Evolutionary conservation across 2,113 vertebrate genomes (phyloP), one percentile per base, ranked within the genome.

Genomic region (Ctenomys sociabilis): DNA sequence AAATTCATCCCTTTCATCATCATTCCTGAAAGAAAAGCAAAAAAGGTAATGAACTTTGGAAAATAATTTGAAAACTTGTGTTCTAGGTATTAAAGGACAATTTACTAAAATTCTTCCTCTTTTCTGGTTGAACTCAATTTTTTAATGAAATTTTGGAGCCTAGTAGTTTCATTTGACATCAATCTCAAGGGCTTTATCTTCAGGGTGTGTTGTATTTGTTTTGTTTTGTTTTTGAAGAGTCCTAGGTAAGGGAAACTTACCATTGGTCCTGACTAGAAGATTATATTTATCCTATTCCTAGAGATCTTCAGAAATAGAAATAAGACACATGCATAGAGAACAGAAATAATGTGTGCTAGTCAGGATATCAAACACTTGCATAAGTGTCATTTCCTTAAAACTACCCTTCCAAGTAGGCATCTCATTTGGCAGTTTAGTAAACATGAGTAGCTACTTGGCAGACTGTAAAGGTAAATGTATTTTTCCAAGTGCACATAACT

Each of bases 41-140:
- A 93, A 92, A 87, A 81, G 61, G 37, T 93, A 96, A 82, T 91
- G 87, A 97, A 90, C 73, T 95, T 96, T 82, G 93, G 73, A 95
- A 85, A 96, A 94, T 28, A 91, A 78, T 91, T 93, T 61, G 66
- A 95, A 96, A 96, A 85, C 40, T 85, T 78, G 43, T 87, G 78
- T 54, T 94, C 49, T 94, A 73, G 64, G 93, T 91, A 92, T 81
- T 96, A 94, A 97, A 96, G 68, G 30, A 35, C 91, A 93, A 2
- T 96, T 96, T 89, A 92, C 73, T 88, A 87, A 96, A 97, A 89
- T 93, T 7, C 11, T 66, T 24, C 43, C 80, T 96, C 37, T n/a
- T 95, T 91, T 91, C 52, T 49, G 32, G 26, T 64, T 90, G 26
- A 35, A 80, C 45, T 96, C 17, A 54, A 95, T 95, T 95, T 96